phyloP scores from a whole-genome alignment of 2,113 vertebrate species.

The Saguinus imperator region DNA sequence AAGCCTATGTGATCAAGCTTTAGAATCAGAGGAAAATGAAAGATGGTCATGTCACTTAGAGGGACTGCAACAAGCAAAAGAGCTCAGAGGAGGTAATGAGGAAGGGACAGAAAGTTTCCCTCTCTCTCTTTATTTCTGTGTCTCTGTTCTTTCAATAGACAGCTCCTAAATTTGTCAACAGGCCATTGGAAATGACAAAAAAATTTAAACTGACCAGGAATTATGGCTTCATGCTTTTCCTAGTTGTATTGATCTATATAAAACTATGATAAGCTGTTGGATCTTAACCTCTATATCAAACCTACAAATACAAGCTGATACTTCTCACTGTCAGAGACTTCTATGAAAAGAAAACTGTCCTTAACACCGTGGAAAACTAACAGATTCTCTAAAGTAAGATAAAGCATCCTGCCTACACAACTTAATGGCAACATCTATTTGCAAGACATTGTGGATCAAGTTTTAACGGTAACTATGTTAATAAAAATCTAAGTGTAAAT shows the following conservation, averaged over 20 bases:
- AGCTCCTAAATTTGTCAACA: conserved; percentile 41
- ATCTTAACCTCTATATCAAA: conserved; percentile 42
- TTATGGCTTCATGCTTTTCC: not conserved
- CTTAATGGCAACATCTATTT: not conserved
- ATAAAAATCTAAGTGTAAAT: conserved; percentile 39
- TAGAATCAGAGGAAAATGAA: conserved; percentile 12
- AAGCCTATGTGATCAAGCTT: not conserved
- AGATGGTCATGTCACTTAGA: not conserved
- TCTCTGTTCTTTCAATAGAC: not conserved
- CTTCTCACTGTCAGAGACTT: conserved; percentile 46
- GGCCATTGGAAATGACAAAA: conserved; percentile 60
- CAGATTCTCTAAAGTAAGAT: not conserved
- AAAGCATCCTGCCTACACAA: not conserved
- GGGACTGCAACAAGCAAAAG: not conserved
- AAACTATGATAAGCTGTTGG: conserved; percentile 50
- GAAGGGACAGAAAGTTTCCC: not conserved
- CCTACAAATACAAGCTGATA: conserved; percentile 14
- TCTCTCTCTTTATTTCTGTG: not conserved
- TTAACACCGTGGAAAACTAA: not conserved
- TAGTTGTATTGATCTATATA: conserved; percentile 37
- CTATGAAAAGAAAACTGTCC: conserved; percentile 43
- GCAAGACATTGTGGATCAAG: not conserved
- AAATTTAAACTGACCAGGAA: conserved; percentile 38
- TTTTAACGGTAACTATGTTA: not conserved
- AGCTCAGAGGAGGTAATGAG: not conserved